Evolutionary conservation across 2,888 invertebrate genomes (phyloP), one percentile per base, ranked within the genome.

Genomic region (Troides helena): DNA sequence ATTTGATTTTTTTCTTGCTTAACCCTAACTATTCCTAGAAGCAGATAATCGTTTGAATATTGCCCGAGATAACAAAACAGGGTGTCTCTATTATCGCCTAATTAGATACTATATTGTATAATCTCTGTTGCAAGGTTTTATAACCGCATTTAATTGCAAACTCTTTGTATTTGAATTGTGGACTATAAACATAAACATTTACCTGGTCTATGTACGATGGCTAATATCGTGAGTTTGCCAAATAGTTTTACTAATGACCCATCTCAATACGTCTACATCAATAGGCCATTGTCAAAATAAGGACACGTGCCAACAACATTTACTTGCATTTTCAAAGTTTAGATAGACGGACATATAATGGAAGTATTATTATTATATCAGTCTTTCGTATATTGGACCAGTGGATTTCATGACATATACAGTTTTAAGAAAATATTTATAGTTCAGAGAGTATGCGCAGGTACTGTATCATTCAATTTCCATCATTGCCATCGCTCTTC

Each of bases 231-330:
- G 18, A 18, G 79, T 81, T 83, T 90, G 90, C 90, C 89, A 91
- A 90, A 86, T 50, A 83, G 80, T 79, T 82, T 77, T 76, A 80
- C 86, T 86, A 87, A 88, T 86, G 86, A 87, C 83, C 78, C 75
- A 75, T 73, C 77, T 77, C 79, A 77, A 25, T 75, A 83, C 83
- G 80, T 75, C 76, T 74, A 83, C 79, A 77, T 77, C 78, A 25
- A 50, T 46, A 18, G 23, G 21, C 50, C 64, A 56, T 65, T 62
- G 60, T 64, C 43, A 67, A n/a, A 68, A 63, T 30, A 74, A 68
- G 61, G 68, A 64, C 66, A 71, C 64, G 66, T 67, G 68, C 58
- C 46, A 30, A 43, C 5, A 25, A 23, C n/a, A 62, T 62, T 67
- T 62, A 57, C 57, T 23, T 57, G 62, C 56, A 21, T 46, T 67